Evolutionary conservation across 2,888 invertebrate species (phyloP).

Genomic region (Trissonchulus sp.): DNA sequence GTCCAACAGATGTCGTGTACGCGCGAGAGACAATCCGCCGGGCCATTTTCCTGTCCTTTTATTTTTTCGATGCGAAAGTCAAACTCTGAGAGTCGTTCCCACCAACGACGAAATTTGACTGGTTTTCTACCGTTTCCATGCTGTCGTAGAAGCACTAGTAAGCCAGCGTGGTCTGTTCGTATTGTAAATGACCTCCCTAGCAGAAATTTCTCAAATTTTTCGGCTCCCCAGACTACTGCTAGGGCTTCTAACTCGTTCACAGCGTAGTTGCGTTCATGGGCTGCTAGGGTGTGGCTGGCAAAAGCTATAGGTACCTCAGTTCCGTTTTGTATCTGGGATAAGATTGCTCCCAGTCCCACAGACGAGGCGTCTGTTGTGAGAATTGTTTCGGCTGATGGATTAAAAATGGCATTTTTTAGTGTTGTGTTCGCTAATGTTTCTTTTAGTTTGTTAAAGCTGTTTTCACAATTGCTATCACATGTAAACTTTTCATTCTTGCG

Average conservation of each 20-base stretch:
- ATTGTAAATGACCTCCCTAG: constrained; percentile 52
- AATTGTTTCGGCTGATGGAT: constrained; percentile 36
- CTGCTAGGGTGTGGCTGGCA: constrained; percentile 37
- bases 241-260: constrained; percentile 43
- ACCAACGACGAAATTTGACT: not conserved
- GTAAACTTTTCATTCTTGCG: constrained; percentile 32
- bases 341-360: constrained; percentile 39
- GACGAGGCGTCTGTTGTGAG: constrained; percentile 40
- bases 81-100: constrained; percentile 4
- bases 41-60: not conserved
- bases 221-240: constrained; percentile 50
- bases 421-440: constrained; percentile 36
- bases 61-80: not conserved
- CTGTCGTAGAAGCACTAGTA: constrained; percentile 37
- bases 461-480: constrained; percentile 21
- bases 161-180: constrained; percentile 52
- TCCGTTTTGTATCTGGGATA: not conserved
- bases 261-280: not conserved
- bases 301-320: constrained; percentile 44
- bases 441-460: constrained; percentile 38
- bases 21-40: not conserved
- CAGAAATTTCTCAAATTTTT: constrained; percentile 52
- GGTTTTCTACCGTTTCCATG: not conserved
- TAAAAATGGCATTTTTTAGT: constrained; percentile 28
- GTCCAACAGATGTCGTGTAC: not conserved